Conservation (phyloP, 1,140 invertebrate genomes). For the Bombus pascuorum region DNA sequence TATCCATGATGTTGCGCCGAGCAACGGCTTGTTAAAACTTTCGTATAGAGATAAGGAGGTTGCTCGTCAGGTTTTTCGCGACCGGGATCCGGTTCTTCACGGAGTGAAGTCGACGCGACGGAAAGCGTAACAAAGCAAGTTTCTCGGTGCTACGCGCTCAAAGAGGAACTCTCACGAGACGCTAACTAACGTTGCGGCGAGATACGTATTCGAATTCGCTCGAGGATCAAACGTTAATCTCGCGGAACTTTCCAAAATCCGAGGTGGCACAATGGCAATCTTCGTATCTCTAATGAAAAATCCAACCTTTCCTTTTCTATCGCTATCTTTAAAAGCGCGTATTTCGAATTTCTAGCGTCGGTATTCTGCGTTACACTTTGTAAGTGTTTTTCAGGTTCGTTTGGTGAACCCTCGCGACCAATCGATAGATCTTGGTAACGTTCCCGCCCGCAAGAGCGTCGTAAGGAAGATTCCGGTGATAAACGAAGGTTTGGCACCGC, state of each 20-base stretch:
- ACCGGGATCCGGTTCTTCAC: neutral
- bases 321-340: neutral
- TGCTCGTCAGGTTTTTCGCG: neutral
- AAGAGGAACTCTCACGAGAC: neutral
- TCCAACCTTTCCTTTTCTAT: neutral
- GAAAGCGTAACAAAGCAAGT: conserved; percentile 3
- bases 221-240: neutral
- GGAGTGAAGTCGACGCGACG: neutral
- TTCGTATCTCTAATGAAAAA: neutral
- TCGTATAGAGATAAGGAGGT: too few relatives aligned
- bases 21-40: conserved; percentile 24
- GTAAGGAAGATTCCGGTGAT: conserved; percentile 71
- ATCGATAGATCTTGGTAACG: conserved; percentile 75
- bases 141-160: neutral
- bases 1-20: neutral
- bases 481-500: conserved; percentile 73
- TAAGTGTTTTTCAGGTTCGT: conserved; percentile 66
- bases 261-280: neutral
- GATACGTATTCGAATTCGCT: too few relatives aligned
- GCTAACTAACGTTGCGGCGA: neutral
- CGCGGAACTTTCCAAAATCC: neutral
- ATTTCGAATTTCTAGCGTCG: neutral
- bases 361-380: too few relatives aligned
- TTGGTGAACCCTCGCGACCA: conserved; percentile 75
- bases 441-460: conserved; percentile 65